Base-by-base conservation (phyloP, 1,140 invertebrate genomes). In the Pseudomyrmex dendroicus region DNA sequence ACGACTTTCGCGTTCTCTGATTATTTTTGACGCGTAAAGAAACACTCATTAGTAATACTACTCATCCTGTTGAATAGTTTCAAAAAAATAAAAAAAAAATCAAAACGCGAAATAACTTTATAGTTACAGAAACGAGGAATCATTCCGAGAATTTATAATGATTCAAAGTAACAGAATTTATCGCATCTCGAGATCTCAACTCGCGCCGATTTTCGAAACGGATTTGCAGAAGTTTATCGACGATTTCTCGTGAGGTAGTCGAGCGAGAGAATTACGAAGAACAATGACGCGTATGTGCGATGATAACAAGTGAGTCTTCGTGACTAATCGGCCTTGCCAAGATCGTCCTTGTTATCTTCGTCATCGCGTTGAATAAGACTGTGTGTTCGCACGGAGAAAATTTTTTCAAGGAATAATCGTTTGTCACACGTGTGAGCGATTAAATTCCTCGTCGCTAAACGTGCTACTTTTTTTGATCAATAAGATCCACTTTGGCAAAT, bases 341-440 rank as follows among this genome's bases (percentile, higher is more conserved):
- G 86, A 85, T 85, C 86, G 86, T 88, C 86, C 86, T 88, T 78
- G 83, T 88, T 88, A 87, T 87, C 86, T 82, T 82, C 59, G 66
- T 88, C 86, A 77, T 85, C 72, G 59, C n/a, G 52, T 78, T 59
- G 13, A 44, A 59, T 83, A 72, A 35, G 46, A 73, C 13, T 48
- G 68, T 48, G 46, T 25, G 44, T 9, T 35, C 35, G 5, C 35
- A 7, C 35, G 35, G 5, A 35, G 3, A 59, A 10, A 78, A 78
- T 57, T 17, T 78, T 56, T 67, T 1, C 1, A 78, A 78, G 10
- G 15, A 13, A 70, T 8, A 46, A 10, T 56, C n/a, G 35, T 35
- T 17, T 9, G 12, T 20, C n/a, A 62, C 73, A 63, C 57, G 2
- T 77, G n/a, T 48, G n/a, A 35, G 35, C 4, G 17, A 46, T 56